Evolutionary conservation across 2,888 invertebrate genomes (phyloP), one percentile per base, ranked within the genome.

Genomic region (Ceraclea dissimilis): DNA sequence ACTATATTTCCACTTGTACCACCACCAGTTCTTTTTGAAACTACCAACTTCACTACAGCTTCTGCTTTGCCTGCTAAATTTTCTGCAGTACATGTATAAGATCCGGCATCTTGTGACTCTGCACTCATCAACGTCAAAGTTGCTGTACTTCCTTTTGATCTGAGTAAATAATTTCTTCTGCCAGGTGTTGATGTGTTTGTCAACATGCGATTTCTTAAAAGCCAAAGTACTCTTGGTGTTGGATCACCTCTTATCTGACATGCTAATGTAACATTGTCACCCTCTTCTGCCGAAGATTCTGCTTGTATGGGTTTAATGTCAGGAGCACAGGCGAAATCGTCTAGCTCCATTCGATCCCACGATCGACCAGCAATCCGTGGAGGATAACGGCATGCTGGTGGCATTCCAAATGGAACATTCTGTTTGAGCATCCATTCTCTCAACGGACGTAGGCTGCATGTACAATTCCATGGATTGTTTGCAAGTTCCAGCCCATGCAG

Each of bases 401-500:
- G 83, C 51, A 82, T 75, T 22, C 78, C 85, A 55, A 83, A 84
- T 5, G 90, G 90, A 33, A 91, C 84, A 67, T 90, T 90, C 66
- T 83, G 82, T 57, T 79, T 77, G 60, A 86, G 71, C 86, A 91
- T 87, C 90, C 90, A 91, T 65, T 86, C 84, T 19, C 88, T 75
- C 60, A 90, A 69, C 0, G 89, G 86, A 54, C 88, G 76, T 58
- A 91, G 69, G 21, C 80, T 79, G 68, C 91, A 91, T 44, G 88
- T 85, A 69, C 90, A 91, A 69, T 89, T 86, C 89, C 90, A 90
- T 1, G 86, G 87, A 70, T 91, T 91, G 58, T 79, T 81, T n/a
- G 86, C 83, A 62, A 91, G 70, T 65, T 88, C 88, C 60, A 91
- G 72, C 13, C 87, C 88, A 66, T 88, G 86, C 52, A 91, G 71